Evolutionary conservation across 2,888 invertebrate species (phyloP).

Genomic region (Augochlorella aurata): DNA sequence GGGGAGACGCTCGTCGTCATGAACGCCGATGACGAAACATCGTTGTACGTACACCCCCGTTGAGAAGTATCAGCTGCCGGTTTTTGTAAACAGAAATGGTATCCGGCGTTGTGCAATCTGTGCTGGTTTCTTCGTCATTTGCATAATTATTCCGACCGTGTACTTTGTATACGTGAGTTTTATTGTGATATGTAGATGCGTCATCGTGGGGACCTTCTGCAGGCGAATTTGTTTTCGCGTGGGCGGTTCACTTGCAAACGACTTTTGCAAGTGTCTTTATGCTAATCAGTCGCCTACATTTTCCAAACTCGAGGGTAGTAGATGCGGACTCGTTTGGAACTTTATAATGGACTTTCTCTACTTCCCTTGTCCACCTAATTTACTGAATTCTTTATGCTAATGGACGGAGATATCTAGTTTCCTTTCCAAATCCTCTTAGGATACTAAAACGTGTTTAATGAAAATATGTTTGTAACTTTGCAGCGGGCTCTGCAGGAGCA

Average conservation of each 20-base stretch:
- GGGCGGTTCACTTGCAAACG: no score
- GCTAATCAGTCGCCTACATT: no score
- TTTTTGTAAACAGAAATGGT: slow-evolving; percentile 2
- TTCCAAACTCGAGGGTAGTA: no score
- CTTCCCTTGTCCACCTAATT: no score
- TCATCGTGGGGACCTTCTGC: not conserved
- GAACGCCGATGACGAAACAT: not conserved
- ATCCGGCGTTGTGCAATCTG: not conserved
- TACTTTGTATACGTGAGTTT: not conserved
- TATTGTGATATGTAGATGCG: no score
- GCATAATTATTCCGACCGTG: not conserved
- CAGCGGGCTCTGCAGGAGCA: slow-evolving; percentile 80
- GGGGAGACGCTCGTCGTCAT: not conserved
- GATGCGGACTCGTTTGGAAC: no score
- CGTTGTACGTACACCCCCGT: not conserved
- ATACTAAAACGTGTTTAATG: not conserved
- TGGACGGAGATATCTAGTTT: not conserved
- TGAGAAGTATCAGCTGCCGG: not conserved
- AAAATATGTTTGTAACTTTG: not conserved
- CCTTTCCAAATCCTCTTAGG: not conserved
- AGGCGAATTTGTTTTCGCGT: not conserved
- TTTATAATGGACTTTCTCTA: no score
- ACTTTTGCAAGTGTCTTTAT: no score
- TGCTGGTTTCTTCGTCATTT: not conserved
- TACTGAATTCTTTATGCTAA: no score